Evolutionary conservation across 2,888 invertebrate genomes (phyloP).

Genomic region (Cryptophagus acutangulus): DNA sequence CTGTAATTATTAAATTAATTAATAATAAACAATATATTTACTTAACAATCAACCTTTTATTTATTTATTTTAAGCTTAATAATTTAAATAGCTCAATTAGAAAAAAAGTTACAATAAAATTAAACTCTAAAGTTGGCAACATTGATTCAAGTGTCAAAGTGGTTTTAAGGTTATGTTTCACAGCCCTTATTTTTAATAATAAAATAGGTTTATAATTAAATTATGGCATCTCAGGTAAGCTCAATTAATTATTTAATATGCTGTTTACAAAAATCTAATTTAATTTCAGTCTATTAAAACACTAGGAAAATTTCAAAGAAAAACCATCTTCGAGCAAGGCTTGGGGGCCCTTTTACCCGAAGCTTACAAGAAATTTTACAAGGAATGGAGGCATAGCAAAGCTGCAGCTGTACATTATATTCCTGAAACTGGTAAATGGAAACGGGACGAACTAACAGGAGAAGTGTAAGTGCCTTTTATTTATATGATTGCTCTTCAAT

Average conservation of each 20-base stretch:
- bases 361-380: conserved; percentile 81
- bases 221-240: conserved; percentile 1
- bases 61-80: too few species aligned
- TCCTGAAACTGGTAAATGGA: conserved; percentile 68
- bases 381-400: conserved; percentile 70
- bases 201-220: too few species aligned
- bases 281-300: conserved; percentile 39
- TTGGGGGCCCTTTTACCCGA: conserved; percentile 67
- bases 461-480: conserved; percentile 54
- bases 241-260: background rate
- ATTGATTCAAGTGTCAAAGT: too few species aligned
- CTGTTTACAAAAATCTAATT: background rate
- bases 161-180: too few species aligned
- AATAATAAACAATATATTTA: too few species aligned
- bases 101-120: too few species aligned
- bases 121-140: too few species aligned
- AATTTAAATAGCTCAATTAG: too few species aligned
- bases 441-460: conserved; percentile 66
- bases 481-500: conserved; percentile 1
- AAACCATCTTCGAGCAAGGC: conserved; percentile 56
- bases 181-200: too few species aligned
- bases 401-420: conserved; percentile 64
- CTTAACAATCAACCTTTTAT: too few species aligned
- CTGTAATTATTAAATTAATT: too few species aligned
- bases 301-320: conserved; percentile 37